These are phyloP conservation scores for silkworm (Bombyx mori) DNA, from an alignment of 1,140 invertebrate genomes.

Conservation along the genomic window DNA sequence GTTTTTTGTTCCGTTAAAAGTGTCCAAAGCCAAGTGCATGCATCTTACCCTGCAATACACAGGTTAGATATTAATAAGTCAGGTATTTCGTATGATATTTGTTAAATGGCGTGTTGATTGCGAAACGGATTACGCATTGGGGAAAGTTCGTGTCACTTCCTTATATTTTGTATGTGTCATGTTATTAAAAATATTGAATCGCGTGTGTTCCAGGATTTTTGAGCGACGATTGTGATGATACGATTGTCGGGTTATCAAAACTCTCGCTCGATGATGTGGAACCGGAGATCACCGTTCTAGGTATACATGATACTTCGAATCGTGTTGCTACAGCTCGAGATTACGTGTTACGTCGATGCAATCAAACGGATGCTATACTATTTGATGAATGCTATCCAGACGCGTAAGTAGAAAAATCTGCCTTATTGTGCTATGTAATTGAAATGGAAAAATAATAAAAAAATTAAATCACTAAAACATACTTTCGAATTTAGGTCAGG, in stretches of 20 bases:
- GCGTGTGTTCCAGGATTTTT: constrained; percentile 58
- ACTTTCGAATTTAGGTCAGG: too few species aligned
- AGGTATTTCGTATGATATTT: neutral
- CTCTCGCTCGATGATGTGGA: constrained; percentile 60
- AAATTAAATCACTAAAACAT: too few species aligned
- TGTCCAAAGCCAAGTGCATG: constrained; percentile 70
- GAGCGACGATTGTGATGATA: constrained; percentile 69
- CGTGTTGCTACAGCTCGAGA: constrained; percentile 61
- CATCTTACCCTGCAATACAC: constrained; percentile 70
- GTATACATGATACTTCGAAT: constrained; percentile 44
- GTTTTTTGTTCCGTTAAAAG: constrained; percentile 61
- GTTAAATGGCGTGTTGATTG: constrained; percentile 4
- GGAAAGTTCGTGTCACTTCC: constrained; percentile 62
- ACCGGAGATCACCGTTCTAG: constrained; percentile 50
- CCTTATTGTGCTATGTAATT: neutral
- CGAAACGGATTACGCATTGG: constrained; percentile 47
- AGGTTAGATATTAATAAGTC: constrained; percentile 37
- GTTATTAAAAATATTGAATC: constrained; percentile 13
- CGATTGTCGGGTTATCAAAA: constrained; percentile 64
- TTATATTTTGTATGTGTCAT: constrained; percentile 31
- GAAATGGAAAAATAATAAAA: too few species aligned
- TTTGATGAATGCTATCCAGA: constrained; percentile 76
- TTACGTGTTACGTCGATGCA: constrained; percentile 76
- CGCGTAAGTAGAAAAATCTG: constrained; percentile 60
- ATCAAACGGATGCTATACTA: constrained; percentile 72